A percentile compares a stretch with the other conserved stretches of the same genome.
These are phyloP conservation scores for Cyprinodon tularosa DNA, from an alignment of 2,113 vertebrate species.

Conservation along the genomic window DNA sequence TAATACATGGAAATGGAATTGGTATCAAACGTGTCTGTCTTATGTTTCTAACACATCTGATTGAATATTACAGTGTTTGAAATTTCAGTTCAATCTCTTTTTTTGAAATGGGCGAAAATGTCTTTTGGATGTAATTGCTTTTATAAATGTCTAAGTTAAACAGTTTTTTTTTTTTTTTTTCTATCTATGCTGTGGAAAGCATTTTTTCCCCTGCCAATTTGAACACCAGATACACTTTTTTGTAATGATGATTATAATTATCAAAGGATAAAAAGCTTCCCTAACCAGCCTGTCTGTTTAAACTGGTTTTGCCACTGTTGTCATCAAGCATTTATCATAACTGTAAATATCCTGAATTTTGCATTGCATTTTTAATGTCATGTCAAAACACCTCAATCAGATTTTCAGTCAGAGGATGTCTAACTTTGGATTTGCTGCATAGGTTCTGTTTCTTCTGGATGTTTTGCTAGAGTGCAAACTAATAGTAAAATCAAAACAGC, in stretches of 20 bases:
- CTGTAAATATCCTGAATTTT: background rate
- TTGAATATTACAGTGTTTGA: background rate
- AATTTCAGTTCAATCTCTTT: background rate
- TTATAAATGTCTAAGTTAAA: background rate
- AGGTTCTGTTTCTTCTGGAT: too few relatives aligned
- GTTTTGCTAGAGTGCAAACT: too few relatives aligned
- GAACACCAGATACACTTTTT: background rate
- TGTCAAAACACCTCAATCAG: too few relatives aligned
- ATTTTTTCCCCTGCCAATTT: background rate
- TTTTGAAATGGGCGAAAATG: background rate
- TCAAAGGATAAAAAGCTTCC: background rate
- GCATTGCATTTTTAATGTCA: background rate
- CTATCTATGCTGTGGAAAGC: background rate
- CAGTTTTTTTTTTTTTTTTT: too few relatives aligned
- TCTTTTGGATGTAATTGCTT: background rate
- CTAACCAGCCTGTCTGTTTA: too few relatives aligned
- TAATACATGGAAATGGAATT: constrained; percentile 27
- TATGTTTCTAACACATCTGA: background rate
- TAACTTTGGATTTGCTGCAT: too few relatives aligned
- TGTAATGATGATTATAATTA: background rate
- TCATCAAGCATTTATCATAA: background rate
- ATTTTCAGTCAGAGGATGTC: too few relatives aligned
- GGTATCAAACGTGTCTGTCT: constrained; percentile 22
- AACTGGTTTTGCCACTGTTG: background rate
- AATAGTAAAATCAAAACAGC: too few relatives aligned